Evolutionary conservation across 2,888 invertebrate genomes (phyloP).

Genomic region (Lydus trimaculatus): DNA sequence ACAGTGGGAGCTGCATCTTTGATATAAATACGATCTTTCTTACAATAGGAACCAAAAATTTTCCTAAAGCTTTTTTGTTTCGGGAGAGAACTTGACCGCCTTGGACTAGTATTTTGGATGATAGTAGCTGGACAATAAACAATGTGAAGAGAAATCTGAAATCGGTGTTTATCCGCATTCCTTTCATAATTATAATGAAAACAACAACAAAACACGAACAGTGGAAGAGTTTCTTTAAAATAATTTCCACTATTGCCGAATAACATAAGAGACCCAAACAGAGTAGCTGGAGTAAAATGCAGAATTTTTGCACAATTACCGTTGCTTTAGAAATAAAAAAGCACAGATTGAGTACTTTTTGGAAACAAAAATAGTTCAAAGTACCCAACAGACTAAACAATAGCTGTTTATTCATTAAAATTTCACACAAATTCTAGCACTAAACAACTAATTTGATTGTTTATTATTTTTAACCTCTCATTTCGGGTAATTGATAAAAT

Average conservation of each 20-base stretch:
- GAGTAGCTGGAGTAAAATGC: too few species aligned
- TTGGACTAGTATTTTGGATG: not conserved
- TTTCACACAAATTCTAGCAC: not conserved
- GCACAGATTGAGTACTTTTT: too few species aligned
- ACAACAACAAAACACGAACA: not conserved
- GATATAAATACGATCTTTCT: too few species aligned
- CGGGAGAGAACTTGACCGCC: not conserved
- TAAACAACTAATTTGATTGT: not conserved
- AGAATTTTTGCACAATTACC: too few species aligned
- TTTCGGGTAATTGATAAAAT: not conserved
- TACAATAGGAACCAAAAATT: too few species aligned
- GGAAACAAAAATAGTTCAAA: not conserved
- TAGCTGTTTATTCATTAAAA: not conserved
- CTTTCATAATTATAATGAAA: not conserved
- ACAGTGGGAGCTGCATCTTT: too few species aligned
- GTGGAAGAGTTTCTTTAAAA: too few species aligned
- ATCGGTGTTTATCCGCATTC: not conserved
- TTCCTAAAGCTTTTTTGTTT: too few species aligned
- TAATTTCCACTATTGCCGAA: too few species aligned
- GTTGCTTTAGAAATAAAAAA: too few species aligned
- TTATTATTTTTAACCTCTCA: not conserved
- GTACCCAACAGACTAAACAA: not conserved
- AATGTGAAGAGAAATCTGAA: not conserved
- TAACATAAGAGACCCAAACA: too few species aligned
- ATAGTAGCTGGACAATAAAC: not conserved